These are phyloP conservation scores for Cryptotis parvus DNA, from an alignment of 2,113 vertebrate genomes.

Conservation along the genomic window DNA sequence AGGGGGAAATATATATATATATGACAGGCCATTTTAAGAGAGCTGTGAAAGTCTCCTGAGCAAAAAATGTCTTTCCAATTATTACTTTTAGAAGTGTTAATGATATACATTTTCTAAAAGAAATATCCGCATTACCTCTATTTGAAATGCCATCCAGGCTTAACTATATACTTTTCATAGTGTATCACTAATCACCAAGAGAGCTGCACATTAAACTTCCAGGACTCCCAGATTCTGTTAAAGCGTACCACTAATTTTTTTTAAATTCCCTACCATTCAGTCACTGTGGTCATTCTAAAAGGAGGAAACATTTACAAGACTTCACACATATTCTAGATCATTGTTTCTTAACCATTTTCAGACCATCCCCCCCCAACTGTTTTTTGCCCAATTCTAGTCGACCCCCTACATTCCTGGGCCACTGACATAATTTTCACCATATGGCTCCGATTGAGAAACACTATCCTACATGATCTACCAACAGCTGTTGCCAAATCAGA, in stretches of 20 bases:
- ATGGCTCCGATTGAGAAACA: neutral
- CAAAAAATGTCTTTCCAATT: slow-evolving; percentile 48
- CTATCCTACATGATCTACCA: neutral
- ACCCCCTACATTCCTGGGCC: too few relatives aligned
- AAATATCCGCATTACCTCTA: slow-evolving; percentile 27
- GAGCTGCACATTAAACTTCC: slow-evolving; percentile 14
- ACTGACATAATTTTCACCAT: too few relatives aligned
- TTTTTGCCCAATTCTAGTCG: too few relatives aligned
- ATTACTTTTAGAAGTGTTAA: slow-evolving; percentile 36
- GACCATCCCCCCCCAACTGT: too few relatives aligned
- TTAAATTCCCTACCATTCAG: slow-evolving; percentile 33
- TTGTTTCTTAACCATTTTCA: too few relatives aligned
- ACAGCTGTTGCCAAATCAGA: slow-evolving; percentile 12
- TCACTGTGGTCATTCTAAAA: slow-evolving; percentile 33
- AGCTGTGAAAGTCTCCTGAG: neutral
- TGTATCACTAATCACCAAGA: neutral
- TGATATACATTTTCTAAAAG: slow-evolving; percentile 2
- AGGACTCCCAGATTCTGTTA: neutral
- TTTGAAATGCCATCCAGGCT: slow-evolving; percentile 36
- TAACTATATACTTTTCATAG: neutral
- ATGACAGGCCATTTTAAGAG: slow-evolving; percentile 10
- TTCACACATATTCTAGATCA: neutral
- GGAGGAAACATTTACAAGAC: slow-evolving; percentile 25
- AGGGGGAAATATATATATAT: neutral
- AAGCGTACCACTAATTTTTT: neutral